A percentile compares a stretch with the other conserved stretches of the same genome.
Conservation (phyloP, 2,888 invertebrate species). For the Argyra leucocephala region DNA sequence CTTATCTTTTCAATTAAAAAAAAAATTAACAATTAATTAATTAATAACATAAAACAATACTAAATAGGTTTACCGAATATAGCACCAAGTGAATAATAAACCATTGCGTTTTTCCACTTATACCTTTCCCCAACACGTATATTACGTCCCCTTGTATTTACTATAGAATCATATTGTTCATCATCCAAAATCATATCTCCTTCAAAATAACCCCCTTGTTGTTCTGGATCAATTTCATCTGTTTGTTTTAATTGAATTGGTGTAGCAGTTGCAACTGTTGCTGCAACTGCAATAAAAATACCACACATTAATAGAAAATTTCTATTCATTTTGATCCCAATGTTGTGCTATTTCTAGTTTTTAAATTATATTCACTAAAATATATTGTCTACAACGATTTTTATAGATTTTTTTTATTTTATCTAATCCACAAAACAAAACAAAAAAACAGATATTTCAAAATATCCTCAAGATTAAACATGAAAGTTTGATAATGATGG, state of each 20-base stretch:
- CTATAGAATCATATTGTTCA: conserved; percentile 22
- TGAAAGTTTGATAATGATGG: no score
- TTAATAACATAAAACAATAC: no score
- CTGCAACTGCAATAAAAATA: neutral
- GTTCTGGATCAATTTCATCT: conserved; percentile 51
- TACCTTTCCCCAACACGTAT: conserved; percentile 48
- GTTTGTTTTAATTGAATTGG: neutral
- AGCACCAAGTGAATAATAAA: conserved; percentile 57
- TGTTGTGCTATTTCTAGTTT: no score
- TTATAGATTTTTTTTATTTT: no score
- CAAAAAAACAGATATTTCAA: no score
- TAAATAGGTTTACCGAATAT: conserved; percentile 18
- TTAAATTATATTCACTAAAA: no score
- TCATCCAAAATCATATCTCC: conserved; percentile 62
- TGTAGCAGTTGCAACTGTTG: neutral
- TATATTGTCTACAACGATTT: no score
- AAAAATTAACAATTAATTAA: neutral
- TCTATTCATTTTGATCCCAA: no score
- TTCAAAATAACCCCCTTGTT: conserved; percentile 61
- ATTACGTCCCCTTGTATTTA: conserved; percentile 42
- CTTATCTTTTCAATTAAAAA: conserved; percentile 30
- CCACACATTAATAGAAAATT: no score
- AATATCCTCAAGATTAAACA: no score
- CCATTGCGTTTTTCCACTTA: conserved; percentile 55
- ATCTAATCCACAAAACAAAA: no score